Evolutionary conservation across 2,797 vertebrate species (phyloP).

Genomic region (Mallotus villosus): DNA sequence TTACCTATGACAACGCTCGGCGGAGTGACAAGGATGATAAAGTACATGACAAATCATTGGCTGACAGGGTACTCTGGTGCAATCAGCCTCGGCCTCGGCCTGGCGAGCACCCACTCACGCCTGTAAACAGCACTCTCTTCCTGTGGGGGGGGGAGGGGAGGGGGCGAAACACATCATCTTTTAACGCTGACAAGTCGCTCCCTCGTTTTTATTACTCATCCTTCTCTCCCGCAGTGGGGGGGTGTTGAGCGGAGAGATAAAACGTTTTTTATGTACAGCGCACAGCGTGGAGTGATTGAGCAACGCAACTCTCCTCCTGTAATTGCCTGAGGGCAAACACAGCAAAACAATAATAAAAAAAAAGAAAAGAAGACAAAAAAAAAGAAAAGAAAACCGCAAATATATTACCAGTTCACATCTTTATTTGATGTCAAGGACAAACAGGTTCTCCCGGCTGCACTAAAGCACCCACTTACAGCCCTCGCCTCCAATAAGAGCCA

Average conservation of each 20-base stretch:
- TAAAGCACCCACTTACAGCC: conserved; percentile 67
- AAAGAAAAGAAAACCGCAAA: conserved; percentile 63
- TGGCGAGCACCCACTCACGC: conserved; percentile 76
- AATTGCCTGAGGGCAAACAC: conserved; percentile 73
- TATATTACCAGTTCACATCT: conserved; percentile 71
- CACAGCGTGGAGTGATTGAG: conserved; percentile 65
- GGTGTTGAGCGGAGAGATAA: conserved; percentile 38
- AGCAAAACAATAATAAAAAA: conserved; percentile 59
- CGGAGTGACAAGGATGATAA: conserved; percentile 89
- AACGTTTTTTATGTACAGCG: conserved; percentile 68
- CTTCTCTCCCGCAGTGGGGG: conserved; percentile 57
- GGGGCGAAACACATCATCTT: conserved; percentile 78
- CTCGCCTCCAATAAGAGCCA: conserved; percentile 58
- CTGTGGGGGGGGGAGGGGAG: conserved; percentile 67
- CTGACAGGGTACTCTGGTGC: conserved; percentile 79
- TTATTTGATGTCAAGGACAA: conserved; percentile 78
- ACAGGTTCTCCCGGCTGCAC: conserved; percentile 60
- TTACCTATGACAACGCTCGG: conserved; percentile 80
- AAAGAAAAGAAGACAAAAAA: conserved; percentile 19
- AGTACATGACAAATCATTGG: conserved; percentile 86
- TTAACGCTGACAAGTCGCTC: conserved; percentile 72
- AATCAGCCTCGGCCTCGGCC: conserved; percentile 81
- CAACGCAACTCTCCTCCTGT: conserved; percentile 69
- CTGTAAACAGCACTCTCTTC: conserved; percentile 81
- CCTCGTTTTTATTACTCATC: conserved; percentile 78